These are phyloP conservation scores for Cyanistes caeruleus DNA, from an alignment of 2,113 vertebrate genomes.

Conservation along the genomic window DNA sequence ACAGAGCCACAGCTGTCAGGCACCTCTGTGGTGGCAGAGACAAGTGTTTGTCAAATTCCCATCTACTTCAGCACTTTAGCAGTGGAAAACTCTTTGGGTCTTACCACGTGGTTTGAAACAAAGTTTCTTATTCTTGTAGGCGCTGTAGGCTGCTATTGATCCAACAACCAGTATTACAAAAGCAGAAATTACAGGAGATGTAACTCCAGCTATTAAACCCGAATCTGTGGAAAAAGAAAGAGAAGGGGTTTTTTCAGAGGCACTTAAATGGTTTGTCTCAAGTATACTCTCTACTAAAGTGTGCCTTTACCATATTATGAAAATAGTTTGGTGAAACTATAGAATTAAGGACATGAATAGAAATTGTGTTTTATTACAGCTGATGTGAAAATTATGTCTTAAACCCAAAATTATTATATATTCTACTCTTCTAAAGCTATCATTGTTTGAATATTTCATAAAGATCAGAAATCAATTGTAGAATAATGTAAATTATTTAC, in stretches of 20 bases:
- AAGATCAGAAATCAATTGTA: not conserved
- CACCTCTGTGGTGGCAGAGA: not conserved
- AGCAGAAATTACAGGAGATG: constrained; percentile 70
- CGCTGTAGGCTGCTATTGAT: constrained; percentile 12
- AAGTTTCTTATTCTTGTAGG: constrained; percentile 45
- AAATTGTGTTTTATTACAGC: not conserved
- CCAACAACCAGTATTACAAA: constrained; percentile 66
- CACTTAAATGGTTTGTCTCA: not conserved
- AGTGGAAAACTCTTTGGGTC: not conserved
- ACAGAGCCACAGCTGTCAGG: not conserved
- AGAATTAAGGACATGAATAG: not conserved
- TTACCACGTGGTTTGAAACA: constrained; percentile 61
- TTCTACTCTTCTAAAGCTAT: not conserved
- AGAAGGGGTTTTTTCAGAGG: not conserved
- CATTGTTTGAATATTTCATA: not conserved
- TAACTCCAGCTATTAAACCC: constrained; percentile 66
- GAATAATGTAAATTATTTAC: not conserved
- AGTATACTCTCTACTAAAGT: not conserved
- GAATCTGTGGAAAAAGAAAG: constrained; percentile 23
- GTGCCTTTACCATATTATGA: not conserved
- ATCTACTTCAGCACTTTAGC: not conserved
- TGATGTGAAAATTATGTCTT: not conserved
- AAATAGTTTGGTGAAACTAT: not conserved
- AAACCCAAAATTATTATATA: not conserved
- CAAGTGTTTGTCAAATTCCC: not conserved